These are phyloP conservation scores for Brenthis daphne DNA, from an alignment of 2,888 invertebrate species.

Conservation along the genomic window DNA sequence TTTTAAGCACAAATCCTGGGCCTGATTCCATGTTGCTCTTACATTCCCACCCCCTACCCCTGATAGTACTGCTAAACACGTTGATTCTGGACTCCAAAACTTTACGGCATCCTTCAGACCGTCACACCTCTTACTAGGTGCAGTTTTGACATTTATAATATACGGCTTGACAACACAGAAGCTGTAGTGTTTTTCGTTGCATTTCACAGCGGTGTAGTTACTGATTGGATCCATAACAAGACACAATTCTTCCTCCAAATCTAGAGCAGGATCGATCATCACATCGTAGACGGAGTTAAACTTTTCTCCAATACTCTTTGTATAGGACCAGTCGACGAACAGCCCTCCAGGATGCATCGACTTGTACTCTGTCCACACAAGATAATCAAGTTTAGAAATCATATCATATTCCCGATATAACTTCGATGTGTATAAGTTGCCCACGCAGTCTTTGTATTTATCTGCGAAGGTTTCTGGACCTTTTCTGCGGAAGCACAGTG, in stretches of 20 bases:
- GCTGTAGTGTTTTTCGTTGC: constrained; percentile 62
- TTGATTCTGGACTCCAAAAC: constrained; percentile 62
- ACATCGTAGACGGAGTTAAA: constrained; percentile 55
- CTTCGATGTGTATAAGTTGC: constrained; percentile 62
- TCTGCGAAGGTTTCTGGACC: constrained; percentile 65
- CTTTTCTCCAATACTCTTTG: constrained; percentile 54
- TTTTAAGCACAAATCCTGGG: constrained; percentile 57
- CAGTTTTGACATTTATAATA: constrained; percentile 41
- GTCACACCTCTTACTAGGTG: constrained; percentile 53
- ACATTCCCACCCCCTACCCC: constrained; percentile 57
- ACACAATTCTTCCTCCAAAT: constrained; percentile 61
- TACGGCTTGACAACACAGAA: constrained; percentile 70
- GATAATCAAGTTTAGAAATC: constrained; percentile 52
- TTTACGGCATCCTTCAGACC: constrained; percentile 48
- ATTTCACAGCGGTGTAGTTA: constrained; percentile 60
- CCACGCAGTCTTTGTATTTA: constrained; percentile 63
- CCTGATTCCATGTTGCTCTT: constrained; percentile 68
- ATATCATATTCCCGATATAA: constrained; percentile 50
- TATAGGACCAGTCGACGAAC: constrained; percentile 67
- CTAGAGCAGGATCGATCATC: constrained; percentile 46
- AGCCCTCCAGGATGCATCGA: constrained; percentile 69
- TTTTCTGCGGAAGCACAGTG: constrained; percentile 66
- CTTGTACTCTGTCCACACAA: constrained; percentile 74
- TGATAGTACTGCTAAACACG: constrained; percentile 57
- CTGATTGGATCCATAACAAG: constrained; percentile 58